Evolutionary conservation across 2,113 vertebrate species (phyloP).

Genomic region (Cyanocitta stelleri): DNA sequence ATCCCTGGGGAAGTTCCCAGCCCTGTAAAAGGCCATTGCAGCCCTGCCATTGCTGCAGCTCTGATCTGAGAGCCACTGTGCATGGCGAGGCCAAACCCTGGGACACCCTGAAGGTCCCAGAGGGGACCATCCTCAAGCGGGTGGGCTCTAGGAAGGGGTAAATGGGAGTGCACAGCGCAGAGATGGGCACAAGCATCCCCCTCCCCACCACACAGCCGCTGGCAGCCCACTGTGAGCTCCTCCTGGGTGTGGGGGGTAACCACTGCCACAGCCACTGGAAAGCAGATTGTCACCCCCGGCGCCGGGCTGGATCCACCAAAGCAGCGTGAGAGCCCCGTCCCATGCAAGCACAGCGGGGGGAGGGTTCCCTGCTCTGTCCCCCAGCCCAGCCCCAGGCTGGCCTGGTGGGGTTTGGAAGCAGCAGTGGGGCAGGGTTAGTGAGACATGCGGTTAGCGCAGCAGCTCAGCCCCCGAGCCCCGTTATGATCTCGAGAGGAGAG

Average conservation of each 20-base stretch:
- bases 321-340: background rate
- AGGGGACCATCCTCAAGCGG: rapidly evolving
- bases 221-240: background rate
- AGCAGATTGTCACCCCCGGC: background rate
- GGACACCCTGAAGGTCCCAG: background rate
- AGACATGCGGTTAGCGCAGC: conserved; percentile 71
- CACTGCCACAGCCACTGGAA: background rate
- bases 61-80: background rate
- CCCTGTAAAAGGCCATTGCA: background rate
- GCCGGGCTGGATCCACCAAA: background rate
- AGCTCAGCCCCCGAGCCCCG: conserved; percentile 51
- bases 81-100: background rate
- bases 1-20: background rate
- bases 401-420: background rate
- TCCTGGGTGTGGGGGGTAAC: background rate
- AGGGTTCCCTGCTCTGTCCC: background rate
- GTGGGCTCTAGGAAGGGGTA: background rate
- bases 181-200: background rate
- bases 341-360: conserved; percentile 20
- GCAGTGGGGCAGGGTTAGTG: conserved; percentile 2
- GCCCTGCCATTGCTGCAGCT: background rate
- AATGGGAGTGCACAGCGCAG: background rate
- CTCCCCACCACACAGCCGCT: background rate
- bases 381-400: background rate
- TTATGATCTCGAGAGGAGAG: conserved; percentile 55